These are phyloP conservation scores for Alosa alosa DNA, from an alignment of 2,113 vertebrate genomes.

Conservation along the genomic window DNA sequence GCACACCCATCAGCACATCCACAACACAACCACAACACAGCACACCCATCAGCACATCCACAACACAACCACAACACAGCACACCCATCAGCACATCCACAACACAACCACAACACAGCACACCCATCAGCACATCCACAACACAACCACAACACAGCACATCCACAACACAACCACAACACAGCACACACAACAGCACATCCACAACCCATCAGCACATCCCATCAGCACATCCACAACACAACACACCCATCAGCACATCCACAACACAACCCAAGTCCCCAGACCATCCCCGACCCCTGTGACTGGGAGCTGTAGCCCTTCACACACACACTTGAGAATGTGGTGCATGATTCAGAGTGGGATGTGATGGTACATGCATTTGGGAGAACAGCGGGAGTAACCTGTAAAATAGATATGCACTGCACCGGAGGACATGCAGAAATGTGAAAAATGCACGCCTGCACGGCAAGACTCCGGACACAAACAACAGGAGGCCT, in stretches of 20 bases:
- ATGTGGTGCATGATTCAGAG: too few species aligned
- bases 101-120: slow-evolving; percentile 24
- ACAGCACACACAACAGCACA: too few species aligned
- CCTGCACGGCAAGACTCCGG: background rate
- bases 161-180: too few species aligned
- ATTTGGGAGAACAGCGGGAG: background rate
- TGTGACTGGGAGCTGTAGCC: background rate
- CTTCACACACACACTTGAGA: background rate
- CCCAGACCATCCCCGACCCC: too few species aligned
- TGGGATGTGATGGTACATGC: background rate
- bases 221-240: too few species aligned
- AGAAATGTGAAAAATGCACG: background rate
- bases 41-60: too few species aligned
- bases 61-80: too few species aligned
- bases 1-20: too few species aligned
- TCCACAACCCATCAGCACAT: background rate
- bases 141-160: too few species aligned
- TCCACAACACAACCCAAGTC: background rate
- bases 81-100: background rate
- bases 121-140: background rate
- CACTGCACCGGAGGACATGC: background rate
- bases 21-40: too few species aligned
- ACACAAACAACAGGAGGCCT: background rate
- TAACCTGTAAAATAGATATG: background rate
- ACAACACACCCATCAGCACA: background rate